Evolutionary conservation across 2,797 vertebrate species (phyloP), one percentile per base, ranked within the genome.

Genomic region (Diglossa cyanea): DNA sequence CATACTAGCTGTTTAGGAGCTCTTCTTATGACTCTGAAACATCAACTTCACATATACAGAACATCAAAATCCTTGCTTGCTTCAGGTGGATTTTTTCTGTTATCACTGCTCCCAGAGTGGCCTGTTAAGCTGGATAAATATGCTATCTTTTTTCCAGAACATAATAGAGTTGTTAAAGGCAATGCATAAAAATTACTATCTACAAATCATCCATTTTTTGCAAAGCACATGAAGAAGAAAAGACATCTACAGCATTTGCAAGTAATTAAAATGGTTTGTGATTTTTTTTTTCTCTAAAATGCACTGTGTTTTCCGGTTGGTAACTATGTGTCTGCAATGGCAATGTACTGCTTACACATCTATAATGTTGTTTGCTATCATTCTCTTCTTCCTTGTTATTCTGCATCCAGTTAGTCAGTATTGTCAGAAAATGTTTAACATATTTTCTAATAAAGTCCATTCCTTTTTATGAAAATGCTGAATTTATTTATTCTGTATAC

Each of bases 101-200:
- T 93, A 81, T 88, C 90, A 37, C 55, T 66, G 42, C 8, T 96
- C 48, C 83, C 88, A 88, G 53, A 94, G 48, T 62, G 75, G 37
- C 48, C 78, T 86, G 83, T 94, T 73, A 91, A 79, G 63, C 21
- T 81, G 73, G 37, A 93, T 95, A 94, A 93, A 74, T 54, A 44
- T 44, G 23, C 11, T 51, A 13, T 24, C 47, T 74, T 93, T 90
- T 83, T 94, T n/a, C 85, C 44, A 70, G 51, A 70, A 40, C 48
- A 48, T 94, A 88, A 61, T 50, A 47, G 35, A 84, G 55, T 67
- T 65, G 45, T 50, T 94, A 80, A 94, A 76, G 31, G 9, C 3
- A 0, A 74, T 78, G 39, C 13, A 66, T n/a, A 73, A 76, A 51
- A 86, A 65, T 48, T 39, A 1, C 58, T 58, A 3, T 30, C 88